Evolutionary conservation across 2,888 invertebrate genomes (phyloP).

Genomic region (Cerastis rubricosa): DNA sequence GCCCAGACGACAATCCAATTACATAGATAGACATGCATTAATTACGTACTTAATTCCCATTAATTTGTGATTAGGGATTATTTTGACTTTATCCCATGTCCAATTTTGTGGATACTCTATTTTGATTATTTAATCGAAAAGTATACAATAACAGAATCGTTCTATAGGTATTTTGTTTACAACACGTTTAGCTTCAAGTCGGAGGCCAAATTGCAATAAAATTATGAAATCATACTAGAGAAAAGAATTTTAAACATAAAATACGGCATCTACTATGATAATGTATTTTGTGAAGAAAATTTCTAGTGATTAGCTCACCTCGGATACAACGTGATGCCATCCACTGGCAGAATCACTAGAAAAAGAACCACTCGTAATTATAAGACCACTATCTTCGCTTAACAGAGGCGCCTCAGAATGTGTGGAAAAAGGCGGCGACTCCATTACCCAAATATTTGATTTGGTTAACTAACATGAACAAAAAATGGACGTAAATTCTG

Average conservation of each 20-base stretch:
- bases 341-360: constrained; percentile 94
- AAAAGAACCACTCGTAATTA: constrained; percentile 93
- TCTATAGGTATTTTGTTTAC: constrained; percentile 23
- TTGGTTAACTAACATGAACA: constrained; percentile 72
- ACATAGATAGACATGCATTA: constrained; percentile 19
- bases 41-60: constrained; percentile 3
- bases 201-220: constrained; percentile 5
- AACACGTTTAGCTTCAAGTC: constrained; percentile 3
- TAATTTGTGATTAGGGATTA: neutral
- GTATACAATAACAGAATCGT: neutral
- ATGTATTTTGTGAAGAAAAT: constrained; percentile 18
- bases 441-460: constrained; percentile 89
- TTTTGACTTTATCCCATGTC: neutral
- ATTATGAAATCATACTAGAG: neutral
- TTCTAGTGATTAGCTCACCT: constrained; percentile 86
- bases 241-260: neutral
- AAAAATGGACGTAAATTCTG: constrained; percentile 72
- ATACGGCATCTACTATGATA: neutral
- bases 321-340: constrained; percentile 92
- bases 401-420: constrained; percentile 94
- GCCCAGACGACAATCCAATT: constrained; percentile 33
- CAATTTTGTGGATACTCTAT: neutral
- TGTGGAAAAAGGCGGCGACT: constrained; percentile 94
- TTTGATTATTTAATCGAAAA: neutral
- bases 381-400: constrained; percentile 94